These are phyloP conservation scores for Gortyna flavago DNA, from an alignment of 2,888 invertebrate species.

Conservation along the genomic window DNA sequence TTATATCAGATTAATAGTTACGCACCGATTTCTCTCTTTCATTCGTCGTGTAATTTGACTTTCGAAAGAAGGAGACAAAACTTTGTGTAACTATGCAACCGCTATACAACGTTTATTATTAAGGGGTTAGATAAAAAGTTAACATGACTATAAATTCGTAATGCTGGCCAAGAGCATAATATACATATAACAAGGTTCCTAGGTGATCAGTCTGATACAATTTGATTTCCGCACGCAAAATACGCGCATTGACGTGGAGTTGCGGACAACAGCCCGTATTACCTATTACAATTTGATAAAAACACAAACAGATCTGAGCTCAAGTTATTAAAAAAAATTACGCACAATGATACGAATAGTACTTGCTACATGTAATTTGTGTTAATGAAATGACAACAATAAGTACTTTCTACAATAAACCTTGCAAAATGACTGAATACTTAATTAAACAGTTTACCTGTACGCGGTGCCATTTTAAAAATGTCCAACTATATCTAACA, in stretches of 20 bases:
- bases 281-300: constrained; percentile 21
- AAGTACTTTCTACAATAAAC: constrained; percentile 58
- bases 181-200: constrained; percentile 54
- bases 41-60: too few relatives aligned
- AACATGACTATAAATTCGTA: constrained; percentile 39
- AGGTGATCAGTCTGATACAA: constrained; percentile 36
- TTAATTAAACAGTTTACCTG: constrained; percentile 55
- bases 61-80: too few relatives aligned
- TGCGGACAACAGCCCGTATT: too few relatives aligned
- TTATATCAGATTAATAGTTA: too few relatives aligned
- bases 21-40: too few relatives aligned
- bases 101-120: too few relatives aligned
- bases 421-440: constrained; percentile 62
- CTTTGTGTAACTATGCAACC: too few relatives aligned
- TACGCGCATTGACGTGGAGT: too few relatives aligned
- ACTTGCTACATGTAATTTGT: constrained; percentile 32
- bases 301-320: constrained; percentile 28
- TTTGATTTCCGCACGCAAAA: too few relatives aligned
- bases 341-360: constrained; percentile 42
- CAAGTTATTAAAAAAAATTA: constrained; percentile 36
- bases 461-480: constrained; percentile 70
- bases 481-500: constrained; percentile 67
- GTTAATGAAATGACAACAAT: constrained; percentile 42
- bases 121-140: constrained; percentile 7
- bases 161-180: constrained; percentile 45